Base-by-base conservation (phyloP, 92 coral and sea anemone species). In the Actinostola sp. region DNA sequence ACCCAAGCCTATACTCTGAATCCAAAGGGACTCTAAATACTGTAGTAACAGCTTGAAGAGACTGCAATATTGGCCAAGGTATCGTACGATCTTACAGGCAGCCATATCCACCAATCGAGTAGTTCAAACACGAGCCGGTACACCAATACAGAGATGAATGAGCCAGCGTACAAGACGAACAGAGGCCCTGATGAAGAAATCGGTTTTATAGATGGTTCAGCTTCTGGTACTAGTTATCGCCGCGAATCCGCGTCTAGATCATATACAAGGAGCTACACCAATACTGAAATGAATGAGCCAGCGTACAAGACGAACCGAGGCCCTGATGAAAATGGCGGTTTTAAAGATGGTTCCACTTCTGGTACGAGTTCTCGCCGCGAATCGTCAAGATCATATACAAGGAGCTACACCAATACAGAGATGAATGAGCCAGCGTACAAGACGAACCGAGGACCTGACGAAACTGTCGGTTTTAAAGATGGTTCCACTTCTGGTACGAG, bases 21-120 rank as follows among this genome's bases (percentile, higher is more conserved):
- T 39, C 14, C 8, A 39, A 39, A 39, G 14, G 7, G 7, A 39
- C 45, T 7, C 45, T 39, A 39, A 39, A 39, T 7, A 39, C 14
- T 14, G 45, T 14, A 39, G 45, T 39, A 13, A 8, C 19, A 48
- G 54, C 54, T 48, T 48, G 44, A 46, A 46, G 27, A 1, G 11
- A 3, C 59, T n/a, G 4, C 25, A 2, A 53, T 17, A 57, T 27
- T 57, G 63, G 63, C 63, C 1, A 57, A 57, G 27, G 63, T 57
- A 2, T 27, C 39, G 1, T 57, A 57, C 27, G 63, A 57, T 30
- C 38, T 27, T 27, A 21, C 63, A 2, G 63, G 63, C 3, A 57
- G 63, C 63, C 10, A 57, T 30, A 35, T 19, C 63, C 3, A 16
- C 3, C 17, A 57, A 3, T 57, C 63, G 3, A 30, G 39, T 0